These are phyloP conservation scores for Clarias pachynema DNA, from an alignment of 2,797 vertebrate genomes.

Conservation along the genomic window DNA sequence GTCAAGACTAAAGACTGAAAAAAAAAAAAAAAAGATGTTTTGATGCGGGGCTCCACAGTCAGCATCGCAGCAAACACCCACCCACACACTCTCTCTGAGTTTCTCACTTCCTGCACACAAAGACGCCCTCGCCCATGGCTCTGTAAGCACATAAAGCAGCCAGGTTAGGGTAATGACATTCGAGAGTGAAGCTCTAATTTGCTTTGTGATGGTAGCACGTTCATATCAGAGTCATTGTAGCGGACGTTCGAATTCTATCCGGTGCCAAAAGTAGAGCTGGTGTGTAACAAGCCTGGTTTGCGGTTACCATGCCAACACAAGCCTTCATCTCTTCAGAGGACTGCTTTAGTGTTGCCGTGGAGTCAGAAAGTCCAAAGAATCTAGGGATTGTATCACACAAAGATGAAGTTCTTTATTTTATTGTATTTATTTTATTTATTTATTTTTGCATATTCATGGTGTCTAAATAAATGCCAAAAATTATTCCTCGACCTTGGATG, in stretches of 20 bases:
- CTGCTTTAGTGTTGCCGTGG: constrained; percentile 51
- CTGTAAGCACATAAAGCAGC: not conserved
- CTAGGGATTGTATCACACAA: constrained; percentile 31
- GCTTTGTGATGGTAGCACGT: not conserved
- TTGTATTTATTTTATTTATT: not conserved
- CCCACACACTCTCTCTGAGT: constrained; percentile 32
- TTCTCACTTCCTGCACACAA: constrained; percentile 41
- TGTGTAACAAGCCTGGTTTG: constrained; percentile 30
- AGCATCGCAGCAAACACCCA: constrained; percentile 37
- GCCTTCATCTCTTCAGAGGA: constrained; percentile 49
- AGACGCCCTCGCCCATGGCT: not conserved
- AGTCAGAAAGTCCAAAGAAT: constrained; percentile 42
- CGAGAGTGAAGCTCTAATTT: not conserved
- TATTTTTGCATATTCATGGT: not conserved
- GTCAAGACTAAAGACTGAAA: constrained; percentile 6
- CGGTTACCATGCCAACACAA: constrained; percentile 57
- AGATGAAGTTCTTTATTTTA: constrained; percentile 21
- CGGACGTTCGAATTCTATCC: constrained; percentile 31
- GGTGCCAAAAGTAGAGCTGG: constrained; percentile 41
- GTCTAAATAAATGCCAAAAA: not conserved
- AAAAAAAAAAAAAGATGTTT: constrained; percentile 1
- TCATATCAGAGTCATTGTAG: not conserved
- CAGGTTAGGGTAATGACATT: not conserved
- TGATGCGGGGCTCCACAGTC: constrained; percentile 22
- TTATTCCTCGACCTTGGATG: not conserved